Percentiles rank a stretch among this genome's conserved stretches.
phyloP scores from a whole-genome alignment of 2,888 invertebrate species.

The Strigamia crassipes region DNA sequence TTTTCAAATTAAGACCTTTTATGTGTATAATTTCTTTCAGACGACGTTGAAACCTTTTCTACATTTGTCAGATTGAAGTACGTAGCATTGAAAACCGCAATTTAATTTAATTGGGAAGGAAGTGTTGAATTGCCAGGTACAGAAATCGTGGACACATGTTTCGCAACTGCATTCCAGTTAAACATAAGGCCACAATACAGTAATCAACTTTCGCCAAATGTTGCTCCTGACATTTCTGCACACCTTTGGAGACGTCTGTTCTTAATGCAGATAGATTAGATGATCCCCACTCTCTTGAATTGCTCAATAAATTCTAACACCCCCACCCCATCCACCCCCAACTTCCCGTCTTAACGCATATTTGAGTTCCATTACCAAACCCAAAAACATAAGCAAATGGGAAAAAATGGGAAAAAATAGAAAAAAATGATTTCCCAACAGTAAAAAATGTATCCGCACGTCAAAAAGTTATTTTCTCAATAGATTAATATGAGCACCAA shows the following conservation, averaged over 20 bases:
- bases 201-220: constrained; percentile 17
- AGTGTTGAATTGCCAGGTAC: constrained; percentile 18
- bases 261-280: constrained; percentile 38
- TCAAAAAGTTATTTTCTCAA: neutral
- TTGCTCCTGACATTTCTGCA: neutral
- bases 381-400: neutral
- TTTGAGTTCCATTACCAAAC: neutral
- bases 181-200: constrained; percentile 21
- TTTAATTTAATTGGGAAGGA: constrained; percentile 18
- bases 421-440: constrained; percentile 25
- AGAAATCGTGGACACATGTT: neutral
- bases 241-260: constrained; percentile 1
- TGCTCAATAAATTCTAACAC: neutral
- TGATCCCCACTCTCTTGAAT: constrained; percentile 3
- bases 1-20: too few species aligned
- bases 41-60: neutral
- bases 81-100: neutral
- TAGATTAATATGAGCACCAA: neutral
- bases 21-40: neutral
- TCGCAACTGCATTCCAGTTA: constrained; percentile 20
- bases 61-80: neutral
- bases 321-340: too few species aligned
- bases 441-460: constrained; percentile 14
- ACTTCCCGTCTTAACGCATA: neutral
- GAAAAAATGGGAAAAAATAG: too few species aligned